These are phyloP conservation scores for Orgyia antiqua DNA, from an alignment of 2,888 invertebrate genomes.

Conservation along the genomic window DNA sequence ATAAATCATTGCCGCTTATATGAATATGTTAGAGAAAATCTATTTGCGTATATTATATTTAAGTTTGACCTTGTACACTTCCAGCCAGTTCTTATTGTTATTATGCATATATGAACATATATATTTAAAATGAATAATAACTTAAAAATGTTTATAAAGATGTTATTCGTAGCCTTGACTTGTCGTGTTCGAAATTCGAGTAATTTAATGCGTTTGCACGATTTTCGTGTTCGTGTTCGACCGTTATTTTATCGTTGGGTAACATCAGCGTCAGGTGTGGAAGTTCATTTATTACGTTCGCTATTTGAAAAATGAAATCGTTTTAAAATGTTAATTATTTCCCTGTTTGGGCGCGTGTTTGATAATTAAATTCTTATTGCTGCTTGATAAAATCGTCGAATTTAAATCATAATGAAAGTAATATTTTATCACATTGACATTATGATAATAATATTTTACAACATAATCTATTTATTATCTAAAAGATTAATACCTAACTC, in stretches of 20 bases:
- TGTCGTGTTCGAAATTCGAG: conserved; percentile 15
- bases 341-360: conserved; percentile 2
- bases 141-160: conserved; percentile 1
- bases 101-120: conserved; percentile 13
- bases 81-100: conserved; percentile 19
- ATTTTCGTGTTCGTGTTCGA: conserved; percentile 3
- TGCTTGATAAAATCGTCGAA: too few species aligned
- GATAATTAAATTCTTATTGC: too few species aligned
- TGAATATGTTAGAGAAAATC: conserved; percentile 14
- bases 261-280: conserved; percentile 4
- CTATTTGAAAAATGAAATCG: conserved; percentile 4
- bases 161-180: conserved; percentile 21
- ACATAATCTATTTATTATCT: too few species aligned
- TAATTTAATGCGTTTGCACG: conserved; percentile 15
- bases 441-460: too few species aligned
- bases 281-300: background rate
- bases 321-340: conserved; percentile 4
- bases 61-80: conserved; percentile 17
- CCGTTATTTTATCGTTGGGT: conserved; percentile 3
- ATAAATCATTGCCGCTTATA: conserved; percentile 3
- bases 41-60: conserved; percentile 14
- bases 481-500: too few species aligned
- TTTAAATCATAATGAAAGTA: too few species aligned
- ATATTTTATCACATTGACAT: too few species aligned
- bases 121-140: conserved; percentile 16